Evolutionary conservation across 2,113 vertebrate genomes (phyloP), one percentile per base, ranked within the genome.

Genomic region (Pseudois nayaur): DNA sequence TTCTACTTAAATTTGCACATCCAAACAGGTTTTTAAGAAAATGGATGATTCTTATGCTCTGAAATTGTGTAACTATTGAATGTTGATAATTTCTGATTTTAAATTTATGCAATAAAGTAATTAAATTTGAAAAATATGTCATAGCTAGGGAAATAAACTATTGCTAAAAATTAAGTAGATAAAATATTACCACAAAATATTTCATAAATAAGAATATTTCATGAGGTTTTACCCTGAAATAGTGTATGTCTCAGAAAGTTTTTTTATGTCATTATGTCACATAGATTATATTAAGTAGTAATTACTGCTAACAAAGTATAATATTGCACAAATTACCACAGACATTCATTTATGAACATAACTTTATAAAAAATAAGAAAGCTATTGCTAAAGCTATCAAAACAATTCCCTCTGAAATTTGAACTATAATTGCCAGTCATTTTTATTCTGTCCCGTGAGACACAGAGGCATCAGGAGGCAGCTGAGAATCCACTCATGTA

Each of bases 351-450:
- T 93, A 95, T 91, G 96, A 97, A 89, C n/a, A 96, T 11, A 59
- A 95, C 55, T 84, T 93, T 82, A 79, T 85, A 92, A 82, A 97
- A 97, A 96, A 90, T 54, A 91, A 94, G 64, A 96, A 98, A 59
- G 11, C 14, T 71, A 48, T 93, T 92, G 59, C 14, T 97, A 91
- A 97, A 97, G 45, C 76, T 78, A 67, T 89, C 64, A 91, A 27
- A 95, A 84, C 89, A 95, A 87, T 87, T 87, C 48, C 88, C 59
- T 91, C 50, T 94, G 97, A 97, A 93, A 95, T 95, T 95, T 97
- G 64, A 95, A 91, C 36, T 95, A 59, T 97, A 95, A 97, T 91
- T 97, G 36, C 64, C 76, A 94, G 27, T 93, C 48, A 64, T 87
- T 97, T 97, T 96, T 91, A 92, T 74, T 91, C 91, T 96, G 50